Conservation (phyloP, 2,797 vertebrate genomes). For the Mus caroli region DNA sequence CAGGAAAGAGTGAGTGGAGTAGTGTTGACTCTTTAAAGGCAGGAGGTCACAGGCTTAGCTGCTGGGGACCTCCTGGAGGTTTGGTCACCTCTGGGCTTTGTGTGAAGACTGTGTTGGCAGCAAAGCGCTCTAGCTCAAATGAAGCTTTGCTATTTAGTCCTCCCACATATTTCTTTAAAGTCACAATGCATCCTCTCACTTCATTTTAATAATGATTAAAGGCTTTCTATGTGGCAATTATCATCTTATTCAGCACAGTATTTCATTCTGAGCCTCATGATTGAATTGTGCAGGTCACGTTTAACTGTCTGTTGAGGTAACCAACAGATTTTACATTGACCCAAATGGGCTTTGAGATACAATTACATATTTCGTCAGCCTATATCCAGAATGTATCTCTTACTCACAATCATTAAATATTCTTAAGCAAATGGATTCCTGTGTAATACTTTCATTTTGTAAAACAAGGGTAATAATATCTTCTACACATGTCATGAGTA, state of each 20-base stretch:
- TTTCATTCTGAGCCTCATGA: background rate
- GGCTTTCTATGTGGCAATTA: background rate
- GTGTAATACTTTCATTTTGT: background rate
- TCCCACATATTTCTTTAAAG: background rate
- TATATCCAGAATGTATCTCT: background rate
- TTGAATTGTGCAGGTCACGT: background rate
- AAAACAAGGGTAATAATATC: background rate
- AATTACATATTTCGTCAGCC: background rate
- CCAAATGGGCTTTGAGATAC: background rate
- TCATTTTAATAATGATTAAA: constrained; percentile 7
- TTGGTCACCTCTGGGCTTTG: background rate
- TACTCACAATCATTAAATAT: background rate
- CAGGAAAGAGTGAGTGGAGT: background rate
- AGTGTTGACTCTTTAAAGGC: background rate
- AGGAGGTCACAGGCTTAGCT: background rate
- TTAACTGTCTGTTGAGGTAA: background rate
- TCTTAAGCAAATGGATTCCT: background rate
- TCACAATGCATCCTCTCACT: background rate
- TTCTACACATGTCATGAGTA: background rate
- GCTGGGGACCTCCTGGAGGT: no score
- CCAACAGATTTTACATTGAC: background rate
- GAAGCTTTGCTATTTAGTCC: background rate
- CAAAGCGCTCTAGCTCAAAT: background rate
- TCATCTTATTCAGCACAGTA: background rate
- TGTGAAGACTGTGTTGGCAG: background rate